phyloP scores from a whole-genome alignment of 37 sponge, comb jelly and placozoan species.

The Mnemiopsis leidyi region DNA sequence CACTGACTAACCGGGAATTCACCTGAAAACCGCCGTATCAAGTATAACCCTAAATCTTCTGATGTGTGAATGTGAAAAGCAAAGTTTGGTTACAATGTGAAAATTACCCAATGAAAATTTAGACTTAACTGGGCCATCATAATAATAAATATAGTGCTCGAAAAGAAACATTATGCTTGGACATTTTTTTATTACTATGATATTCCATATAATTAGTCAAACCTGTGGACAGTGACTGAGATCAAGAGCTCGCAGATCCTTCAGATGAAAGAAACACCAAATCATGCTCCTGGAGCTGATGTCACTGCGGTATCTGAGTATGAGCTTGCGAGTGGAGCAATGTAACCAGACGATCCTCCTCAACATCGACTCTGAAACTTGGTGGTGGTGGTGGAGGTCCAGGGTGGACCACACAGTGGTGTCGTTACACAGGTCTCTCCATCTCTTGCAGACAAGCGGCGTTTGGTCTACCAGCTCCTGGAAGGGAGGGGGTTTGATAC shows the following conservation, averaged over 20 bases:
- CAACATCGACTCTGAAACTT: neutral
- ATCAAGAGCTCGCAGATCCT: slow-evolving; percentile 5
- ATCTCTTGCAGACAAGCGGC: slow-evolving; percentile 1
- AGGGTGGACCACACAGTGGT: slow-evolving; percentile 18
- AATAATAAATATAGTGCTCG: no score
- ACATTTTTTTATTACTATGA: no score
- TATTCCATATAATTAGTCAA: no score
- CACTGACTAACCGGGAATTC: neutral
- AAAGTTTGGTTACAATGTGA: no score
- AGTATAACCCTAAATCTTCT: no score
- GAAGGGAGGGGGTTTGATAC: slow-evolving; percentile 4
- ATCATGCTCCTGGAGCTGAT: neutral
- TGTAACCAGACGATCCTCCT: slow-evolving; percentile 53
- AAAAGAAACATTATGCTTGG: no score
- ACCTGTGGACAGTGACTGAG: slow-evolving; percentile 56
- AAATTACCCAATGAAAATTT: no score
- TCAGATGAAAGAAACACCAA: slow-evolving; percentile 59
- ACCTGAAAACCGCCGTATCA: no score
- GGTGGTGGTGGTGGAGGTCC: slow-evolving; percentile 39
- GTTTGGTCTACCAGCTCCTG: slow-evolving; percentile 21
- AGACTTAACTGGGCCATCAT: no score
- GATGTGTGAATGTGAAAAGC: no score
- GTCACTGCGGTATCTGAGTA: slow-evolving; percentile 18
- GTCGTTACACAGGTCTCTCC: slow-evolving; percentile 7
- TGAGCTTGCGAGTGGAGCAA: neutral